These are phyloP conservation scores for Iguana delicatissima DNA, from an alignment of 2,797 vertebrate genomes.

Conservation along the genomic window DNA sequence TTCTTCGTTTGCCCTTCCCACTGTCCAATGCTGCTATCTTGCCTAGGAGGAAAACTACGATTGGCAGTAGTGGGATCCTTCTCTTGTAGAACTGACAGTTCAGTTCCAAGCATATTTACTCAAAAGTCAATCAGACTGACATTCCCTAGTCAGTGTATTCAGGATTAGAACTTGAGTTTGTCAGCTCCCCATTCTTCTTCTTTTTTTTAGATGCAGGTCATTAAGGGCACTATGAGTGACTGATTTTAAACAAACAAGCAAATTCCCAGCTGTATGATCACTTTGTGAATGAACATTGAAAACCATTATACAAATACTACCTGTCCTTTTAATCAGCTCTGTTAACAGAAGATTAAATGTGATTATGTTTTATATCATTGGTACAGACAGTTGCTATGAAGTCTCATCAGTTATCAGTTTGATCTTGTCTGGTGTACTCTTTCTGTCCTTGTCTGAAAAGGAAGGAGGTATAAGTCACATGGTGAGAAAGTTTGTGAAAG, in stretches of 20 bases:
- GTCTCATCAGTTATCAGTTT: background rate
- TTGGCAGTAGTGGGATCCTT: background rate
- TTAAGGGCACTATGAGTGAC: background rate
- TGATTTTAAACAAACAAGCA: background rate
- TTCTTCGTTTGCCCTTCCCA: background rate
- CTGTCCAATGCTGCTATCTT: background rate
- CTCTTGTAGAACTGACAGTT: background rate
- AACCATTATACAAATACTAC: background rate
- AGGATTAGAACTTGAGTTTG: background rate
- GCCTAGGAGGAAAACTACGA: background rate
- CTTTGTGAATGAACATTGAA: background rate
- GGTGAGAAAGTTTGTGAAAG: background rate
- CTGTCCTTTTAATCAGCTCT: background rate
- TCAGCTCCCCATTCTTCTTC: no score
- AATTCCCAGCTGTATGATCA: background rate
- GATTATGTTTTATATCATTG: background rate
- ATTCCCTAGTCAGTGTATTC: background rate
- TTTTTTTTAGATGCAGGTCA: background rate
- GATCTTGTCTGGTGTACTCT: background rate
- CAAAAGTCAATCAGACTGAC: background rate
- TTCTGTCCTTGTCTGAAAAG: background rate
- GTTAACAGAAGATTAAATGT: background rate
- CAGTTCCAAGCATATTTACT: background rate
- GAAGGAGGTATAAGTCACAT: background rate
- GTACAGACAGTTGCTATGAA: background rate